Base-by-base conservation (phyloP, 2,888 invertebrate genomes). In the Brachypalpus laphriformis region DNA sequence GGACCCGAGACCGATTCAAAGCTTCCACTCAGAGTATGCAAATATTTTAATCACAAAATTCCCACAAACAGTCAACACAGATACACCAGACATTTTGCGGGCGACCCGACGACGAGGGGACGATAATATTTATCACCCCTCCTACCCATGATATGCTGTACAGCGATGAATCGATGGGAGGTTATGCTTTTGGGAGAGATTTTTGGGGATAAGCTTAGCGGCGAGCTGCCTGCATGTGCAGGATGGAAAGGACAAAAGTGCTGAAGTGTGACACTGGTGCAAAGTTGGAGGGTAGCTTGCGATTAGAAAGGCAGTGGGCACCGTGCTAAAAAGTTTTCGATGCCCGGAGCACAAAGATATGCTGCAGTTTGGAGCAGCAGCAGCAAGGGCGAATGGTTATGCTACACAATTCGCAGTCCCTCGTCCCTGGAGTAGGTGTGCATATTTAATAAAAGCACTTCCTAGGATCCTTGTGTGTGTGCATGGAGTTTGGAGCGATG, bases 31-130 rank as follows among this genome's bases (percentile, higher is more conserved):
- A 75, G 61, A 85, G 75, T 85, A 80, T 85, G 85, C 75, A 85
- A 85, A 85, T 85, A 85, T 85, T 85, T 85, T 76, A 85, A 81
- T 85, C 85, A 81, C 81, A 66, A 70, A 85, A 85, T 76, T 85
- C 81, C 85, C 85, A 18, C 85, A 85, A 85, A 81, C 85, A 81
- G 75, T 81, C 85, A 80, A 76, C 81, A 81, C 81, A 81, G 85
- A 66, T 85, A 80, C 83, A 80, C 81, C 75, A 74, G 75, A 71
- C 80, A 85, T 75, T 74, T 49, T 61, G 28, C 56, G 57, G 56
- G 51, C 11, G 8, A 18, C 3, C 31, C 9, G 40, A 16, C 11
- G 34, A 1, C 31, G 31, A 49, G 31, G 37, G 45, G 56, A 22
- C 22, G 40, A 59, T 72, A 82, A 72, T 74, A 83, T 83, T 78